Conservation (phyloP, 2,888 invertebrate species). For the Pachymerium ferrugineum region DNA sequence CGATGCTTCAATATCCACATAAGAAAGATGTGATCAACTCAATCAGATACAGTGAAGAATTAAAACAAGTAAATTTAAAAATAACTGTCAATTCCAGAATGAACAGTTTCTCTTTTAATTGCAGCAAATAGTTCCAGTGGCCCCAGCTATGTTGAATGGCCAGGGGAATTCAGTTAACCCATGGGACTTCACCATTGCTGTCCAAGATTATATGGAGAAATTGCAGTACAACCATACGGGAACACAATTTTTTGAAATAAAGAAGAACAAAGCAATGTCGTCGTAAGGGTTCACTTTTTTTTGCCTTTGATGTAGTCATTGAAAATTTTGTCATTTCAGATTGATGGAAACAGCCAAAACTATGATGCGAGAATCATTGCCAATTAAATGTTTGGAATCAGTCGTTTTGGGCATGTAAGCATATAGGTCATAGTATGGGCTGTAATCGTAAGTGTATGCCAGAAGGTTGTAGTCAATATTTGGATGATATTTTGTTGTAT, state of each 20-base stretch:
- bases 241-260: constrained; percentile 29
- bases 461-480: too few relatives aligned
- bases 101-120: not conserved
- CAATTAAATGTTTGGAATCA: constrained; percentile 50
- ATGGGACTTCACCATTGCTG: constrained; percentile 19
- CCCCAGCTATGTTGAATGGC: not conserved
- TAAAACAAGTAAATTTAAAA: not conserved
- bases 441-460: not conserved
- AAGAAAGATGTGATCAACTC: constrained; percentile 1
- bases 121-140: not conserved
- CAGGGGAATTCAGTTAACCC: not conserved
- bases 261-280: constrained; percentile 20
- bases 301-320: not conserved
- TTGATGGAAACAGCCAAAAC: constrained; percentile 48
- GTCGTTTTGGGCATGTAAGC: constrained; percentile 47
- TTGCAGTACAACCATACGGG: constrained; percentile 28
- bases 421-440: too few relatives aligned
- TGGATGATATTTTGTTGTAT: too few relatives aligned
- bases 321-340: constrained; percentile 40
- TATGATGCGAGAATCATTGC: constrained; percentile 48
- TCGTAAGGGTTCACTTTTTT: not conserved
- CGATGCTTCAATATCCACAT: not conserved
- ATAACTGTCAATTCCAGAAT: not conserved
- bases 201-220: constrained; percentile 28
- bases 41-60: not conserved